Evolutionary conservation across 2,113 vertebrate species (phyloP).

Genomic region (Lepus timidus): DNA sequence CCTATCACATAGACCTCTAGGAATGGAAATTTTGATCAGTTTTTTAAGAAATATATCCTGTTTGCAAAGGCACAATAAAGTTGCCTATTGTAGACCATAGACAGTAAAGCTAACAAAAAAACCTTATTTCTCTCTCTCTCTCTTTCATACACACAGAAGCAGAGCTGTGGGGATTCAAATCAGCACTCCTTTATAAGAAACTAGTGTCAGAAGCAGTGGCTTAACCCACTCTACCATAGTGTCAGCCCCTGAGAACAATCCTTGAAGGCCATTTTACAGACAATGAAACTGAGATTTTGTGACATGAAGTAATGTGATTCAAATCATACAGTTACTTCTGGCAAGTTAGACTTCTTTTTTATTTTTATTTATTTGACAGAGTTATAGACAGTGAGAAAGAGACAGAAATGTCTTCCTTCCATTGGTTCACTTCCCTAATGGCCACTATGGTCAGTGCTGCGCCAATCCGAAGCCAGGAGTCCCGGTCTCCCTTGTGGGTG

Average conservation of each 20-base stretch:
- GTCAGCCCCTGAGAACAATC: background rate
- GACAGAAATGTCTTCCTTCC: too few relatives aligned
- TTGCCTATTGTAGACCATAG: constrained; percentile 71
- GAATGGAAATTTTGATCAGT: constrained; percentile 83
- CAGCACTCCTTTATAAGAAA: too few relatives aligned
- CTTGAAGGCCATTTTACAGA: background rate
- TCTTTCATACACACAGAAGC: too few relatives aligned
- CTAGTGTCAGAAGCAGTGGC: too few relatives aligned
- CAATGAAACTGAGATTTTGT: background rate
- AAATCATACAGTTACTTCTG: background rate
- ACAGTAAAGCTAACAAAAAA: constrained; percentile 73
- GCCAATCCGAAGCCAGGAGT: too few relatives aligned
- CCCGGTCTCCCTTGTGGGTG: too few relatives aligned
- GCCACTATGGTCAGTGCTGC: too few relatives aligned
- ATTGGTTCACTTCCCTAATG: too few relatives aligned
- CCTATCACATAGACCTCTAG: constrained; percentile 81
- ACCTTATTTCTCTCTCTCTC: constrained; percentile 67
- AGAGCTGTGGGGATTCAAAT: too few relatives aligned
- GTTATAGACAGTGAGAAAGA: too few relatives aligned
- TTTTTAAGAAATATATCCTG: constrained; percentile 76
- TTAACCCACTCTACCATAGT: too few relatives aligned
- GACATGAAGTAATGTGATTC: background rate
- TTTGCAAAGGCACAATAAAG: constrained; percentile 79
- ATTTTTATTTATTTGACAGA: too few relatives aligned
- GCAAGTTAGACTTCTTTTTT: background rate